Evolutionary conservation across 1,140 invertebrate species (phyloP), one percentile per base, ranked within the genome.

Genomic region (Bombus waltoni): DNA sequence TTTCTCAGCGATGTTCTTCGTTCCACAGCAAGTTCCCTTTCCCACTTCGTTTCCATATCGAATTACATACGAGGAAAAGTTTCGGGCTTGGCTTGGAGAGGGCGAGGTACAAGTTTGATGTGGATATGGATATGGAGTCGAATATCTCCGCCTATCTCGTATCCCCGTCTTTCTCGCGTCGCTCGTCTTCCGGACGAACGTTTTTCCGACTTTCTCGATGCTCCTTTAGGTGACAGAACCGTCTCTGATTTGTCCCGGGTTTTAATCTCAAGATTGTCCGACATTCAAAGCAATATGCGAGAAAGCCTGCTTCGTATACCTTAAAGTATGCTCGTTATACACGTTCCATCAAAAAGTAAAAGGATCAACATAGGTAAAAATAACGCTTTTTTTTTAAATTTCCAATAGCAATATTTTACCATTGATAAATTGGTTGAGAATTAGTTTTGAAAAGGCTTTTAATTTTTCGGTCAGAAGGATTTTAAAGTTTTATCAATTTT

Each of bases 31-130:
- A 87, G 79, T 35, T 66, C 86, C 91, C 88, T 91, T 88, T 87
- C 88, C 89, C 81, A 80, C 85, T 87, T 92, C 90, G 87, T 91
- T 93, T 90, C 89, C 91, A 88, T 93, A 93, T 91, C 89, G 91
- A 93, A 93, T 93, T 93, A 91, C 92, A 92, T 90, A 92, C 87
- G 92, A 88, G 88, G 87, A 88, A 93, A 93, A 93, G 90, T 93
- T 93, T 92, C 73, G 81, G 86, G 91, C 89, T 88, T 90, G 90
- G 75, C 77, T 91, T 90, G 83, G 66, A 87, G 68, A 91, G 88
- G 87, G 76, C 80, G 89, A 87, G 87, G 92, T 88, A 92, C 87
- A 91, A 93, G 92, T 93, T 93, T 91, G 92, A 93, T 91, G 89
- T 87, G 89, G 87, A 92, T 92, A 92, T 92, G 91, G 87, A 90